Base-by-base conservation (phyloP, 1,140 invertebrate genomes). In the Odontomachus brunneus region DNA sequence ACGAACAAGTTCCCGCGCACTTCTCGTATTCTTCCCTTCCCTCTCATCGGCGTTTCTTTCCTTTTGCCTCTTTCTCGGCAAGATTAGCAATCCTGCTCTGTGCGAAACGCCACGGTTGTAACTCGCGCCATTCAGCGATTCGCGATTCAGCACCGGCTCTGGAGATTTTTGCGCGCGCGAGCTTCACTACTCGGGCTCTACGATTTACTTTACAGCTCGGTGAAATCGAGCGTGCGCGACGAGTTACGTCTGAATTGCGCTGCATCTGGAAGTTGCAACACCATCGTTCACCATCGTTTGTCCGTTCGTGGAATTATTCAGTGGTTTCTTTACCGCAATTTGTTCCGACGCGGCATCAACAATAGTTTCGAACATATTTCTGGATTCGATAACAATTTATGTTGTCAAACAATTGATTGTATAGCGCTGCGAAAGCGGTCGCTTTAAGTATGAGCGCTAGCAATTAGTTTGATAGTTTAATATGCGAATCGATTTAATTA, bases 81-180 rank as follows among this genome's bases (percentile, higher is more conserved):
- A 3, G 65, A 80, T 80, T 57, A 55, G 65, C 51, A 33, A 69
- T 80, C 48, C 69, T 29, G 38, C 65, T 17, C 60, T 49, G n/a
- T 22, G 9, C n/a, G 22, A 33, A 33, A 33, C n/a, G 29, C 29
- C 2, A 33, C 29, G 29, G 29, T 5, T 5, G 51, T 29, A 22
- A 59, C 69, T 29, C 22, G 33, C 33, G 33, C n/a, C 38, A 78
- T 69, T 78, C 33, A 57, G 49, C 75, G 22, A 75, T 78, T 51
- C 38, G 49, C 75, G 22, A 75, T 78, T 33, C 38, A 44, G 24
- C 24, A 19, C 38, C 24, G 24, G 57, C 11, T 38, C n/a, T 22
- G 1, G 59, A 26, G 38, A 74, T 48, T 76, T 60, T 48, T 74
- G 22, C 29, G 29, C 29, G 29, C 29, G 29, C 29, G 29, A 33